These are phyloP conservation scores for Augochlorella aurata DNA, from an alignment of 2,888 invertebrate species.

Conservation along the genomic window DNA sequence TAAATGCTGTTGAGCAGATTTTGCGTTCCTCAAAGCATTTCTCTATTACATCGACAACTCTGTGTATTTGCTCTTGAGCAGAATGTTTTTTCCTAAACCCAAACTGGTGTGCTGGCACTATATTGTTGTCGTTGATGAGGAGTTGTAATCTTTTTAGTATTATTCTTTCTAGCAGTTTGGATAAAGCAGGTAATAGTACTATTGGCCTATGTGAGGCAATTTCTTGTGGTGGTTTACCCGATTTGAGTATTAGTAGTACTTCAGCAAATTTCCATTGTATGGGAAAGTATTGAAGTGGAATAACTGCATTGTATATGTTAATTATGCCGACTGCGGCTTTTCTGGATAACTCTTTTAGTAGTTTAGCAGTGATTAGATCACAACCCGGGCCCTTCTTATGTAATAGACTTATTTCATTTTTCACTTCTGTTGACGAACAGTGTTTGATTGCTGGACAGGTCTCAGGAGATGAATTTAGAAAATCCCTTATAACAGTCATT, in stretches of 20 bases:
- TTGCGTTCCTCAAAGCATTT: not conserved
- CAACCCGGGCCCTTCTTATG: conserved; percentile 4
- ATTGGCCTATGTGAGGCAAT: not conserved
- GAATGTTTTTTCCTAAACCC: not conserved
- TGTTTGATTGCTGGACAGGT: not conserved
- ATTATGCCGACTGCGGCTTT: not conserved
- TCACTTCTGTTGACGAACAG: not conserved
- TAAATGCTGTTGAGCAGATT: not conserved
- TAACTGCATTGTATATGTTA: not conserved
- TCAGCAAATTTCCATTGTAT: conserved; percentile 2
- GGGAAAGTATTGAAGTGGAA: not conserved
- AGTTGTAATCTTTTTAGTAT: too few species aligned
- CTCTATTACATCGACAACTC: not conserved
- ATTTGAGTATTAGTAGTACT: not conserved
- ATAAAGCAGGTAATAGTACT: not conserved
- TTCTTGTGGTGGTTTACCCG: not conserved
- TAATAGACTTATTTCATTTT: not conserved
- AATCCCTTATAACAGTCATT: not conserved
- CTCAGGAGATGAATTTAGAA: not conserved
- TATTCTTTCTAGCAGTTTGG: not conserved
- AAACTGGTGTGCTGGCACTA: too few species aligned
- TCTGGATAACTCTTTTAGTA: conserved; percentile 3
- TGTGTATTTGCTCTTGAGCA: not conserved
- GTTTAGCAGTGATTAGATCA: not conserved
- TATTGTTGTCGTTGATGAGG: too few species aligned